These are phyloP conservation scores for Cyphomyrus plagiostoma DNA, from an alignment of 2,113 vertebrate genomes.

Conservation along the genomic window DNA sequence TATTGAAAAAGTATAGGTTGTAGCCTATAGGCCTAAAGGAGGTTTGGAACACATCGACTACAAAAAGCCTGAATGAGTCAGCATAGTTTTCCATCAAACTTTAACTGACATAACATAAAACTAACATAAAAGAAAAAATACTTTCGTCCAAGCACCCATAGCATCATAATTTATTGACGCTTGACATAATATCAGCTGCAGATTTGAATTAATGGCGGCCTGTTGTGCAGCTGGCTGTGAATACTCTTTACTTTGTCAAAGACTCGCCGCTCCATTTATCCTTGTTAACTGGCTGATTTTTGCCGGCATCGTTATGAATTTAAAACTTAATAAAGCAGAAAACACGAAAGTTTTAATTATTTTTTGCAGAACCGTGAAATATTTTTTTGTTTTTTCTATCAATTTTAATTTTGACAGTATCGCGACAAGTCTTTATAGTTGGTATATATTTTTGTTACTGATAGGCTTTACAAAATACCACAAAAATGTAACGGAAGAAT, in stretches of 20 bases:
- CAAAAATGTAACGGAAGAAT: neutral
- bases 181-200: neutral
- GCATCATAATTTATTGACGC: neutral
- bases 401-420: neutral
- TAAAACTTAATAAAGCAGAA: neutral
- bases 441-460: neutral
- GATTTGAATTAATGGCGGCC: neutral
- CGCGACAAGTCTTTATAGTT: neutral
- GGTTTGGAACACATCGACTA: conserved; percentile 13
- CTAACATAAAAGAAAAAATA: neutral
- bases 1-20: neutral
- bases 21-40: neutral
- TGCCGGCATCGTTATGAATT: neutral
- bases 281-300: neutral
- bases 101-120: conserved; percentile 17
- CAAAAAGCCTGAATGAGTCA: conserved; percentile 13
- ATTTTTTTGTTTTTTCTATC: neutral
- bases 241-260: neutral
- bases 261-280: neutral
- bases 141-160: neutral
- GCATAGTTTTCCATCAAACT: conserved; percentile 15
- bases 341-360: neutral
- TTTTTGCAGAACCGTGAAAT: neutral
- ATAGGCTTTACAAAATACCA: neutral
- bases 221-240: neutral